phyloP scores from a whole-genome alignment of 1,140 invertebrate genomes.

The Bombus haemorrhoidalis region DNA sequence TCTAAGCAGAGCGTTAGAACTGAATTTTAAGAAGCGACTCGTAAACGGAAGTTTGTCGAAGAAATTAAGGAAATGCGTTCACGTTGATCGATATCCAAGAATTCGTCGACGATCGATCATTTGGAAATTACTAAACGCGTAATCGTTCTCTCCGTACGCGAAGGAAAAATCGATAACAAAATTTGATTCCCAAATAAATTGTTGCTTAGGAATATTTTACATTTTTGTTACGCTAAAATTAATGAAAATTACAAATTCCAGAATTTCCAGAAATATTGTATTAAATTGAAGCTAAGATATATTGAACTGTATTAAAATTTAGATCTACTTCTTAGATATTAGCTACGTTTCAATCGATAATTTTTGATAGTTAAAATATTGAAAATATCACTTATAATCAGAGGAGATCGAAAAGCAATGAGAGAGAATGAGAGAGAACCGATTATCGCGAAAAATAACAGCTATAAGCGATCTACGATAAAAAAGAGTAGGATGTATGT shows the following conservation, averaged over 20 bases:
- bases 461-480: neutral
- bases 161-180: neutral
- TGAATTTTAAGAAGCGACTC: conserved; percentile 34
- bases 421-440: too few relatives aligned
- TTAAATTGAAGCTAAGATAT: too few relatives aligned
- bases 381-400: neutral
- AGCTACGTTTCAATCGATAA: too few relatives aligned
- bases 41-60: too few relatives aligned
- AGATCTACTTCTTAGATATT: too few relatives aligned
- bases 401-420: neutral
- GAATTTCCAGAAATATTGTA: neutral
- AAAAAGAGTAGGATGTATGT: neutral
- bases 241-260: neutral
- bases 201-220: too few relatives aligned
- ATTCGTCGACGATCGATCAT: neutral
- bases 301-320: too few relatives aligned
- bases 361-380: too few relatives aligned
- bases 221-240: too few relatives aligned
- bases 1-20: conserved; percentile 27
- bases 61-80: neutral
- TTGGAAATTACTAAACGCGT: neutral
- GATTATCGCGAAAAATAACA: neutral
- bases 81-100: neutral
- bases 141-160: too few relatives aligned
- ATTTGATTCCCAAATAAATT: neutral